phyloP scores from a whole-genome alignment of 2,797 vertebrate genomes.

The Pygocentrus nattereri region DNA sequence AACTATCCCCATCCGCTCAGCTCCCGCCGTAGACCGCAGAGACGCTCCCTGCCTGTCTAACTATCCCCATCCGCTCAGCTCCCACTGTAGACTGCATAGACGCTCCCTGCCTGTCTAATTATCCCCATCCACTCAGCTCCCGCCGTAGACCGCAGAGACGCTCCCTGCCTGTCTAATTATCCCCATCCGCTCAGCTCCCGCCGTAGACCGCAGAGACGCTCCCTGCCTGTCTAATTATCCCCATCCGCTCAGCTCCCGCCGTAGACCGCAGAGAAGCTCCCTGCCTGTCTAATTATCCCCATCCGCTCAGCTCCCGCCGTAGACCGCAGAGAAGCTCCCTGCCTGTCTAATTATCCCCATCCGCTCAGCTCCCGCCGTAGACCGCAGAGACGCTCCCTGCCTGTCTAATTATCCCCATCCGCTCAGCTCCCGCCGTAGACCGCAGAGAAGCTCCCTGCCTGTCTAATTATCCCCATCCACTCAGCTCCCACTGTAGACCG shows the following conservation, averaged over 20 bases:
- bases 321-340: neutral
- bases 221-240: constrained; percentile 3
- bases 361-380: neutral
- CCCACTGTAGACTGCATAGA: neutral
- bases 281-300: constrained; percentile 4
- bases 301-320: neutral
- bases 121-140: constrained; percentile 5
- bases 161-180: constrained; percentile 1
- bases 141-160: neutral
- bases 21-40: neutral
- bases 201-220: neutral
- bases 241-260: neutral
- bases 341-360: constrained; percentile 10
- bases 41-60: neutral
- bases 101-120: neutral
- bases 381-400: neutral
- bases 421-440: neutral
- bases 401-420: constrained; percentile 12
- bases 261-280: neutral
- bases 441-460: neutral
- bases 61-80: constrained; percentile 11
- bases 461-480: constrained; percentile 12
- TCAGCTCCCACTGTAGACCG: neutral
- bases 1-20: constrained; percentile 15
- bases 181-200: neutral